Evolutionary conservation across 2,113 vertebrate species (phyloP), one percentile per base, ranked within the genome.

Genomic region (Heterotis niloticus): DNA sequence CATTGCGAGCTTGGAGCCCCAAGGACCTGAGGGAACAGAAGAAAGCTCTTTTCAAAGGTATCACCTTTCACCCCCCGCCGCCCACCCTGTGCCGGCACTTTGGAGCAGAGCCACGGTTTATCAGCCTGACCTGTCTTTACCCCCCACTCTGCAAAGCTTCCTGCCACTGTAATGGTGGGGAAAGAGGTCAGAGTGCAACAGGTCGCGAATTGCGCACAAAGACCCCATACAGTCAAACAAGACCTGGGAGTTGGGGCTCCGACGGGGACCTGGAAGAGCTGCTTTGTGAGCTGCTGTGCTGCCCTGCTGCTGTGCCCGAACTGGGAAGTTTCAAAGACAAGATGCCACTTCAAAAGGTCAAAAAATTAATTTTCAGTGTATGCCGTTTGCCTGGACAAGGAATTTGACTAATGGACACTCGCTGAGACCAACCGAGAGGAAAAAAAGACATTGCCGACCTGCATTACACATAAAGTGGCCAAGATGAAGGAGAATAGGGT

Each of bases 211-310:
- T 17, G 57, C 4, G 28, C 13, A 75, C 28, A n/a, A 75, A 75
- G 73, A 64, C 24, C n/a, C 73, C 60, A 34, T 18, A 13, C 57
- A 51, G 59, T 64, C 18, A 75, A 75, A 75, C 13, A 64, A 62
- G 74, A 75, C 57, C 74, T 57, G 7, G 5, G 18, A 64, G 13
- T 2, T 51, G 17, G 23, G 23, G 14, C 20, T 56, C 11, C 26
- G 51, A 57, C 17, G 57, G 29, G n/a, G 71, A 24, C 23, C 23
- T 14, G 17, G 67, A 3, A 24, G 34, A 14, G 64, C 59, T 62
- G 59, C 59, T 62, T 11, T 62, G 13, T 4, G 34, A 44, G 34
- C 2, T 7, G 7, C 34, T 7, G 3, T 44, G 34, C 34, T 44
- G 34, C 34, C 34, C 34, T 44, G 34, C 34, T 12, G 9, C 57